These are phyloP conservation scores for Sarcophaga rosellei DNA, from an alignment of 2,888 invertebrate genomes.

Conservation along the genomic window DNA sequence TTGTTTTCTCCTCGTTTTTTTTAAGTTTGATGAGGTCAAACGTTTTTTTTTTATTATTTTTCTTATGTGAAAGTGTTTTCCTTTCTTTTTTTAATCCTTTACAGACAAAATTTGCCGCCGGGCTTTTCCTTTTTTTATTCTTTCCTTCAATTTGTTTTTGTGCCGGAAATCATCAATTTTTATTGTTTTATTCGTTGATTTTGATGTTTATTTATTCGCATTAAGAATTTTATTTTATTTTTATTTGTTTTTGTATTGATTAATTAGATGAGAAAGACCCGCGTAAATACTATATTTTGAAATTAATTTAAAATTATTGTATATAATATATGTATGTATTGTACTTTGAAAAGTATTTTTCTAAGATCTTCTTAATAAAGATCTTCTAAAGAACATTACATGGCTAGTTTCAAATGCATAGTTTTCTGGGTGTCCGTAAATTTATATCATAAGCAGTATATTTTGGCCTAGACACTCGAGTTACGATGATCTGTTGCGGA, in stretches of 20 bases:
- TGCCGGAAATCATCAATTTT: not conserved
- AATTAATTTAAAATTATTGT: no score
- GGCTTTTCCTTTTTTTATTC: conserved; percentile 36
- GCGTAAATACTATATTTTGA: not conserved
- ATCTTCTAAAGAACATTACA: no score
- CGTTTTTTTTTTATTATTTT: not conserved
- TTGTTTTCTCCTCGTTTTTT: not conserved
- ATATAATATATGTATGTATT: no score
- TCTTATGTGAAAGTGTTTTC: conserved; percentile 25
- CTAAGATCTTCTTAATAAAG: no score
- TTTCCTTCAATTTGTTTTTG: not conserved
- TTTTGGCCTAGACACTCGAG: no score
- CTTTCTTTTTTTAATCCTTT: not conserved
- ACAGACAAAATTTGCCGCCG: conserved; percentile 56
- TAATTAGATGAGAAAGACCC: not conserved
- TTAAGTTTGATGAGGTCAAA: no score
- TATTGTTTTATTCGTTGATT: not conserved
- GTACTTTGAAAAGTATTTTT: no score
- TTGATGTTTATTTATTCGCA: conserved; percentile 2
- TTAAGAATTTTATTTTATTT: not conserved
- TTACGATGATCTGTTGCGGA: no score
- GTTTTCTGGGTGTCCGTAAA: no score
- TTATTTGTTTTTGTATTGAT: not conserved
- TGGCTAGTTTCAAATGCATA: no score
- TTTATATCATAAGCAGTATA: no score